Conservation (phyloP, 23 tunicate species). For the Ascidia mentula region DNA sequence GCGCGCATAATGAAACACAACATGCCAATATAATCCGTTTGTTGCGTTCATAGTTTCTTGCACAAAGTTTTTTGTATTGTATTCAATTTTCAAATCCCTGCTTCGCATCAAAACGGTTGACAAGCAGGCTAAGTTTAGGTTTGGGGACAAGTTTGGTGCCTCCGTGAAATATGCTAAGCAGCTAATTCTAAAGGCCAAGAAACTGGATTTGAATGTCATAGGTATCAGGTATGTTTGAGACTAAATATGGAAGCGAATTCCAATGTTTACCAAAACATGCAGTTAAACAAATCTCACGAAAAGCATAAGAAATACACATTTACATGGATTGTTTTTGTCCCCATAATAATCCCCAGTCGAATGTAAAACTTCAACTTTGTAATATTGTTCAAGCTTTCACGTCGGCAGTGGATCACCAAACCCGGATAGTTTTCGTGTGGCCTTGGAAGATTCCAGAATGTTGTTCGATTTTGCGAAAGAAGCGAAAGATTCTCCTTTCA, state of each 20-base stretch:
- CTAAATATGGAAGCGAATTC: too few relatives aligned
- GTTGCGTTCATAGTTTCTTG: too few relatives aligned
- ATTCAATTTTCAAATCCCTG: too few relatives aligned
- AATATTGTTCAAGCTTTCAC: not conserved
- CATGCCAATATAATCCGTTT: too few relatives aligned
- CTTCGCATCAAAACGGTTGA: conserved; percentile 5
- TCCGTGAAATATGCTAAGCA: not conserved
- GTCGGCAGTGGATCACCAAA: not conserved
- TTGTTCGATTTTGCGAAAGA: not conserved
- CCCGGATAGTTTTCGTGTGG: not conserved
- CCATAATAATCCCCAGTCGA: too few relatives aligned
- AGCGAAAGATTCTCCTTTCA: not conserved
- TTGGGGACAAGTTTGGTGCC: conserved; percentile 17
- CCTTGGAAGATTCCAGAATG: not conserved
- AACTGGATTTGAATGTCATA: not conserved
- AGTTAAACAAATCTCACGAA: too few relatives aligned
- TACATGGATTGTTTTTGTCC: too few relatives aligned
- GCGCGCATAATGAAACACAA: too few relatives aligned
- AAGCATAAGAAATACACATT: too few relatives aligned
- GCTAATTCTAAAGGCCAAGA: not conserved
- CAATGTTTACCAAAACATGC: too few relatives aligned
- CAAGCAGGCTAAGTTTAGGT: not conserved
- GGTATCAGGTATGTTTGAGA: conserved; percentile 18
- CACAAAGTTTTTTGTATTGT: too few relatives aligned
- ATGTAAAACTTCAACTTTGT: too few relatives aligned